Evolutionary conservation across 2,888 invertebrate genomes (phyloP).

Genomic region (Amphipoea lucens): DNA sequence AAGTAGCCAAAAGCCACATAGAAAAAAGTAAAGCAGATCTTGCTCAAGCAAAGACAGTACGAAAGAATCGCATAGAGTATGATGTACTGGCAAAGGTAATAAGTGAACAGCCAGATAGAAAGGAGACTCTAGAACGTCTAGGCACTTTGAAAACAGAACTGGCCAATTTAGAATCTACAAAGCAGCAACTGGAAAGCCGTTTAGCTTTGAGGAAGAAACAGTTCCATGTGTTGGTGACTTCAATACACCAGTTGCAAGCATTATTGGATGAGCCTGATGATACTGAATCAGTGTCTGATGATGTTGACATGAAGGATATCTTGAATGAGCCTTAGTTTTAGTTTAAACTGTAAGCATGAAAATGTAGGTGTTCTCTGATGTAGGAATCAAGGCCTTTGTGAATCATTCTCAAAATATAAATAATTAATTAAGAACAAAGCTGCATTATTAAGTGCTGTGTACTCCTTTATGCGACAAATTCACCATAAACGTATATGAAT

Average conservation of each 20-base stretch:
- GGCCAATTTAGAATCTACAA: slow-evolving; percentile 92
- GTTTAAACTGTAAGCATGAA: background rate
- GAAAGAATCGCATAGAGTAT: slow-evolving; percentile 97
- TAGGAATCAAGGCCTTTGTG: background rate
- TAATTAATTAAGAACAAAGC: background rate
- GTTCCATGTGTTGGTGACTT: slow-evolving; percentile 96
- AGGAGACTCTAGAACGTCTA: slow-evolving; percentile 93
- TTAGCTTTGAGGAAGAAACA: slow-evolving; percentile 96
- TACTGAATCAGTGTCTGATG: slow-evolving; percentile 80
- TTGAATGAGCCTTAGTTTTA: slow-evolving; percentile 68
- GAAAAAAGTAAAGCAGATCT: slow-evolving; percentile 95
- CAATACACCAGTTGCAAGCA: slow-evolving; percentile 95
- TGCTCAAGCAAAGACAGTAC: slow-evolving; percentile 95
- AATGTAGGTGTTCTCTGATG: slow-evolving; percentile 21
- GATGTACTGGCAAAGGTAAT: slow-evolving; percentile 98
- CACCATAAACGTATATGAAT: background rate
- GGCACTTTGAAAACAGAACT: slow-evolving; percentile 93
- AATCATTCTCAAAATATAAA: background rate
- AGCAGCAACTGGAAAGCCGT: slow-evolving; percentile 93
- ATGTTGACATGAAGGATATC: slow-evolving; percentile 85
- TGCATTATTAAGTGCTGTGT: background rate
- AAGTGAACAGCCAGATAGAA: slow-evolving; percentile 96
- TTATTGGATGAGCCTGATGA: slow-evolving; percentile 94
- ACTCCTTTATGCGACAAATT: background rate
- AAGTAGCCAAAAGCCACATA: slow-evolving; percentile 94